Base-by-base conservation (phyloP, 2,113 vertebrate species). In the Dolichotis patagonum region DNA sequence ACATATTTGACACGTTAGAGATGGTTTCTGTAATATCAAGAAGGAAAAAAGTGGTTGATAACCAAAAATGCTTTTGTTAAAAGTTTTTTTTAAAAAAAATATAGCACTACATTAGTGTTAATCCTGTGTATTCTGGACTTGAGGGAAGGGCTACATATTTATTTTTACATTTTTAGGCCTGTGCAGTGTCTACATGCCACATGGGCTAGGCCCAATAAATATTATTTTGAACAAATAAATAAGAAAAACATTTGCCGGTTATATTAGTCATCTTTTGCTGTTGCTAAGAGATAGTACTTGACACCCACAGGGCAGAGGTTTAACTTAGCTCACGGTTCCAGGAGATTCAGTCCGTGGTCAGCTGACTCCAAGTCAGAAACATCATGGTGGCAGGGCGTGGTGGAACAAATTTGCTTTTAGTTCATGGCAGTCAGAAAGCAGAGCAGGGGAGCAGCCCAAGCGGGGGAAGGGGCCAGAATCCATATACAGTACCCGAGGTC, bases 161-260 rank as follows among this genome's bases (percentile, higher is more conserved):
- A 46, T 62, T 93, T 83, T 92, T 67, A 19, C 92, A 35, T 62
- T 85, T 62, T 58, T 88, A 8, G 52, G 52, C 81, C 81, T 78
- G 60, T 56, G 24, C 6, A 80, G 20, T 28, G 3, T 83, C 75
- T 88, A 32, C 7, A 9, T 35, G 80, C 32, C 73, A 83, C 65
- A 43, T 93, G 30, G 49, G 87, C 16, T 86, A 65, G 41, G 46
- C 65, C 46, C 41, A 71, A 52, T 78, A 95, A 93, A 87, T 84
- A 91, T 19, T 67, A 24, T 94, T 95, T 95, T 84, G 38, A 94
- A 91, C 85, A 90, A 71, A 52, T 77, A 52, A 88, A 35, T 88
- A 30, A 67, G 71, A 96, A 65, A 54, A 81, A 43, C 92, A 83
- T 83, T 95, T 91, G 73, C 24, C 41, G 52, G 46, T 30, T 52